Evolutionary conservation across 2,797 vertebrate species (phyloP).

Genomic region (Gadopsis bispinosus): DNA sequence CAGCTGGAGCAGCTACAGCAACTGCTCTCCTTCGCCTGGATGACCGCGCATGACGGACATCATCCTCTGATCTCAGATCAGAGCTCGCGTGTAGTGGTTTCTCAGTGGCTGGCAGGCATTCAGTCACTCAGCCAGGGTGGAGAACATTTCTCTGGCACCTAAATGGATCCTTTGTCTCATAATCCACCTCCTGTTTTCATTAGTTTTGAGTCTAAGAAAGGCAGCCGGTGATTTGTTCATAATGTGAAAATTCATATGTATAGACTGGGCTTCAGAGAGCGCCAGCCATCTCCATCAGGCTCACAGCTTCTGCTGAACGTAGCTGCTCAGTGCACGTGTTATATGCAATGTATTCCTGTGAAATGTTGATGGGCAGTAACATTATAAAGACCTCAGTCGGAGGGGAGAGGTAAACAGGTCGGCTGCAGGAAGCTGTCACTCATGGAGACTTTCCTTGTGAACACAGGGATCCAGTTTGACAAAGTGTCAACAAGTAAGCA

Average conservation of each 20-base stretch:
- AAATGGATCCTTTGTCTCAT: slow-evolving; percentile 25
- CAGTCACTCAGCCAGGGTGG: slow-evolving; percentile 10
- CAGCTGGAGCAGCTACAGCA: slow-evolving; percentile 57
- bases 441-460: slow-evolving; percentile 41
- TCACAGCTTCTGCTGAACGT: slow-evolving; percentile 8
- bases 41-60: slow-evolving; percentile 51
- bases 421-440: slow-evolving; percentile 63
- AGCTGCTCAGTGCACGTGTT: not conserved
- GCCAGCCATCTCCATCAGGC: not conserved
- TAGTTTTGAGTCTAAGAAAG: slow-evolving; percentile 17
- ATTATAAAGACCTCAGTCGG: slow-evolving; percentile 33
- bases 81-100: slow-evolving; percentile 41
- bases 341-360: slow-evolving; percentile 22
- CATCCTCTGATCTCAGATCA: slow-evolving; percentile 69
- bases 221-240: slow-evolving; percentile 13
- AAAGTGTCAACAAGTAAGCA: slow-evolving; percentile 75
- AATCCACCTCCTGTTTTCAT: slow-evolving; percentile 32
- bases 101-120: slow-evolving; percentile 37
- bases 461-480: slow-evolving; percentile 36
- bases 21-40: slow-evolving; percentile 39
- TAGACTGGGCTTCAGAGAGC: not conserved
- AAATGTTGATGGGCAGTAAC: slow-evolving; percentile 49
- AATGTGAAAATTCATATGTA: slow-evolving; percentile 14
- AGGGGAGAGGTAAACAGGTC: slow-evolving; percentile 35
- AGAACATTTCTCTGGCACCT: slow-evolving; percentile 42